Conservation (phyloP, 2,888 invertebrate species). For the Drosophila macrospina region DNA sequence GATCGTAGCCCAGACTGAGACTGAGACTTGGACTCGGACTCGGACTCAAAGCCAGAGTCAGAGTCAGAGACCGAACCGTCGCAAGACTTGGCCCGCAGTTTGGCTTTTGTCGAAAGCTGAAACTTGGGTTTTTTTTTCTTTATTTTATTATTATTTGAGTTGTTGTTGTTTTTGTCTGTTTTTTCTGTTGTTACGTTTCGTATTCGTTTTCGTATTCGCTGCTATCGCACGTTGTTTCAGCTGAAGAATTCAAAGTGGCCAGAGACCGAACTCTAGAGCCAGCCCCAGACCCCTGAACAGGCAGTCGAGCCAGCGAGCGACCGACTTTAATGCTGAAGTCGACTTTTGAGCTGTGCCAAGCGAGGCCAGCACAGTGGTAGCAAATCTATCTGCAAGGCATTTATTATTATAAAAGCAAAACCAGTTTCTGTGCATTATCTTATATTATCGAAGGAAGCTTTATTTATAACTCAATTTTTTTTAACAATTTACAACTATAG, state of each 20-base stretch:
- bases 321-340: constrained; percentile 78
- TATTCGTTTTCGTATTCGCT: constrained; percentile 50
- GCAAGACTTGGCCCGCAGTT: constrained; percentile 44
- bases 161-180: constrained; percentile 3
- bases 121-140: constrained; percentile 63
- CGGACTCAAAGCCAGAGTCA: constrained; percentile 6
- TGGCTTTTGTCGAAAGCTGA: constrained; percentile 73
- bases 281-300: constrained; percentile 61
- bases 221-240: constrained; percentile 70
- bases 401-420: not conserved
- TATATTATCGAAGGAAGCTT: no score
- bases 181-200: constrained; percentile 42
- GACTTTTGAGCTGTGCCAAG: constrained; percentile 65
- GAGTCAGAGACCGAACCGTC: constrained; percentile 21
- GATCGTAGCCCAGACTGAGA: constrained; percentile 41
- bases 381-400: not conserved
- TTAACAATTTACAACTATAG: no score
- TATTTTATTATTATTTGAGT: constrained; percentile 29
- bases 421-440: no score
- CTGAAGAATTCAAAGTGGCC: constrained; percentile 77
- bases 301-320: constrained; percentile 64
- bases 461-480: no score
- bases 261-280: constrained; percentile 39
- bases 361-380: constrained; percentile 66
- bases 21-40: constrained; percentile 49